A percentile compares a stretch with the other conserved stretches of the same genome.
These are phyloP conservation scores for Chrysolophus pictus DNA, from an alignment of 2,797 vertebrate genomes.

Conservation along the genomic window DNA sequence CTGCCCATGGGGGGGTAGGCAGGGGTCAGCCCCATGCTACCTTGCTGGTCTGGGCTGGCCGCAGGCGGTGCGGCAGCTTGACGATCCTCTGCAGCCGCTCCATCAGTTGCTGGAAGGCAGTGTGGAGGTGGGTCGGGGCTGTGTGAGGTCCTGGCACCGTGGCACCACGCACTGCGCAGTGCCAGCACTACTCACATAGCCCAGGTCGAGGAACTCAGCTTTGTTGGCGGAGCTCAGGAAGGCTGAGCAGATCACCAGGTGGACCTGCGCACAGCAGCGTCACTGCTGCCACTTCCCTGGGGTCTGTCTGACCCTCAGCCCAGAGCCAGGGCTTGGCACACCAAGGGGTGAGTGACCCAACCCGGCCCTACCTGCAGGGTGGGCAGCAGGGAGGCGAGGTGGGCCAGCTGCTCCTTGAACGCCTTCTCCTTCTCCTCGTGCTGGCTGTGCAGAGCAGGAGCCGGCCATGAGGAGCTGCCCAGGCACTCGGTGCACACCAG, in stretches of 20 bases:
- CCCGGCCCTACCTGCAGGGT: conserved; percentile 83
- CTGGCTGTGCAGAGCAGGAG: conserved; percentile 78
- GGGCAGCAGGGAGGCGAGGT: conserved; percentile 88
- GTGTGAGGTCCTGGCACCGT: fast-evolving
- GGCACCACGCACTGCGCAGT: fast-evolving
- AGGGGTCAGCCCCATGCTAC: conserved; percentile 58
- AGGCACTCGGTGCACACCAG: fast-evolving
- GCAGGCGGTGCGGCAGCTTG: conserved; percentile 87
- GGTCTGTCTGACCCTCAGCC: background rate
- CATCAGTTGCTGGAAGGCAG: conserved; percentile 88
- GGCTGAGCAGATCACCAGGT: conserved; percentile 91
- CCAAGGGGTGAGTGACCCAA: background rate
- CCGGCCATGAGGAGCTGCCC: background rate
- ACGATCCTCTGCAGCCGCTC: conserved; percentile 90
- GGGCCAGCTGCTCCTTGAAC: conserved; percentile 90
- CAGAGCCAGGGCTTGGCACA: background rate
- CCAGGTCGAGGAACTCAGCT: conserved; percentile 92
- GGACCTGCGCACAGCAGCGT: conserved; percentile 77
- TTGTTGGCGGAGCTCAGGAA: conserved; percentile 93
- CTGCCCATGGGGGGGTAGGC: fast-evolving
- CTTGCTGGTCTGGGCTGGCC: conserved; percentile 91
- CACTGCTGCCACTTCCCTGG: background rate
- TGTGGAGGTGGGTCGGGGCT: fast-evolving
- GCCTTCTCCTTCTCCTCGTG: conserved; percentile 92
- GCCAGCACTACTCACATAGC: conserved; percentile 85